Evolutionary conservation across 1,140 invertebrate species (phyloP).

Genomic region (Prorops nasuta): DNA sequence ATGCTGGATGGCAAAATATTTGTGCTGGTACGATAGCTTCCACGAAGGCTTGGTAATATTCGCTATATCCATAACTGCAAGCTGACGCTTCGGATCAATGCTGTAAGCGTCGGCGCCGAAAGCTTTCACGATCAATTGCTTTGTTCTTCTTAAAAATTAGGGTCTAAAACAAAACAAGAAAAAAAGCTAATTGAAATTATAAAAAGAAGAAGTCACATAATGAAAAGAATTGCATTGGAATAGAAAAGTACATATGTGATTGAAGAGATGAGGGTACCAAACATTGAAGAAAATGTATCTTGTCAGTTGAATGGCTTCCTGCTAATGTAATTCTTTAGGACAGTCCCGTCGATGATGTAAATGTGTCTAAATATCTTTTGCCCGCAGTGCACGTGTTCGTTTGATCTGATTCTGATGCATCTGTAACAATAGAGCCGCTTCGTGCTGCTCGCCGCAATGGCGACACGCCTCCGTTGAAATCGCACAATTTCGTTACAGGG

Average conservation of each 20-base stretch:
- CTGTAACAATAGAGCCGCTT: slow-evolving; percentile 35
- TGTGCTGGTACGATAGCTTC: no score
- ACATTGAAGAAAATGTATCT: no score
- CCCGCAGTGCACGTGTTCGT: slow-evolving; percentile 37
- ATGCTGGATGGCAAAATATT: not conserved
- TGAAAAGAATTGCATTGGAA: no score
- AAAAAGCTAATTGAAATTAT: no score
- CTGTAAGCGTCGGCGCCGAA: slow-evolving; percentile 35
- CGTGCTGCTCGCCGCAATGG: slow-evolving; percentile 26
- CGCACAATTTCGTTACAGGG: slow-evolving; percentile 29
- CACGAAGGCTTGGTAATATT: slow-evolving; percentile 26
- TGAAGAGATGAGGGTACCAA: no score
- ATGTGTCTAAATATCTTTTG: not conserved
- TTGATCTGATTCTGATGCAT: slow-evolving; percentile 44
- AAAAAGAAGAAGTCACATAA: no score
- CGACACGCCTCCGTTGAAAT: slow-evolving; percentile 34
- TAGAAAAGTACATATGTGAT: no score
- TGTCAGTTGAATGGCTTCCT: no score
- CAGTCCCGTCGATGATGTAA: no score
- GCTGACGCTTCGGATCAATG: slow-evolving; percentile 54
- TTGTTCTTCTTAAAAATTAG: not conserved
- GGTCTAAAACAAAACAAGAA: no score
- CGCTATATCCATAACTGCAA: slow-evolving; percentile 49
- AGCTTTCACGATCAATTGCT: not conserved
- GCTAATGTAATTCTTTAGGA: no score